Evolutionary conservation across 2,888 invertebrate genomes (phyloP).

Genomic region (Piscicola geometra): DNA sequence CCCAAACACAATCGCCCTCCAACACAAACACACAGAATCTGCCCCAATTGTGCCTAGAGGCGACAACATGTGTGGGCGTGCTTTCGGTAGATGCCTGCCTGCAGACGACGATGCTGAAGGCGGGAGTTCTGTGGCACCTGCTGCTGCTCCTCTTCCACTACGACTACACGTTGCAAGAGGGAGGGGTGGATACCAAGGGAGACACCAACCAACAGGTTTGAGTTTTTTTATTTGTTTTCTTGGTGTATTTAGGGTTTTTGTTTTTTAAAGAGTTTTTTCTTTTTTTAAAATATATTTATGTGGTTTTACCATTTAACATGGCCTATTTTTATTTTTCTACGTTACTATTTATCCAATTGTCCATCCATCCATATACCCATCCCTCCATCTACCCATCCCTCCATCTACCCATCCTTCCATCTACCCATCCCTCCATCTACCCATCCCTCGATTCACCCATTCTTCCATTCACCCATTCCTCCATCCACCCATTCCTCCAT

Average conservation of each 20-base stretch:
- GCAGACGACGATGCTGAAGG: constrained; percentile 63
- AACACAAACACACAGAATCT: constrained; percentile 61
- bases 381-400: too few species aligned
- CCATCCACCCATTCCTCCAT: too few species aligned
- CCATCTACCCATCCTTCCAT: too few species aligned
- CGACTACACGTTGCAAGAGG: constrained; percentile 94
- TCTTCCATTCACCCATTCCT: too few species aligned
- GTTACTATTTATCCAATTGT: too few species aligned
- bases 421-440: too few species aligned
- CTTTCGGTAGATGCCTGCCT: constrained; percentile 78
- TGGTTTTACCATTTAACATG: not conserved
- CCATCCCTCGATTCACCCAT: too few species aligned
- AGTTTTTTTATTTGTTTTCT: not conserved
- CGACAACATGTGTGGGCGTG: constrained; percentile 83
- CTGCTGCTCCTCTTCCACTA: constrained; percentile 84
- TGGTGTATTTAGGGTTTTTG: constrained; percentile 8
- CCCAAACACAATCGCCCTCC: too few species aligned
- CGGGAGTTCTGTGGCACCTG: constrained; percentile 84
- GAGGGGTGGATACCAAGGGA: constrained; percentile 79
- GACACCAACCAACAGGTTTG: constrained; percentile 72
- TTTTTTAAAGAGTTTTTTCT: not conserved
- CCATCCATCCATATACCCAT: too few species aligned
- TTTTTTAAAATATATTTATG: not conserved
- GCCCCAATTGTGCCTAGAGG: constrained; percentile 75
- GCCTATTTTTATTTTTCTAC: too few species aligned